phyloP scores from a whole-genome alignment of 2,113 vertebrate genomes.

The Cinclus mexicanus region DNA sequence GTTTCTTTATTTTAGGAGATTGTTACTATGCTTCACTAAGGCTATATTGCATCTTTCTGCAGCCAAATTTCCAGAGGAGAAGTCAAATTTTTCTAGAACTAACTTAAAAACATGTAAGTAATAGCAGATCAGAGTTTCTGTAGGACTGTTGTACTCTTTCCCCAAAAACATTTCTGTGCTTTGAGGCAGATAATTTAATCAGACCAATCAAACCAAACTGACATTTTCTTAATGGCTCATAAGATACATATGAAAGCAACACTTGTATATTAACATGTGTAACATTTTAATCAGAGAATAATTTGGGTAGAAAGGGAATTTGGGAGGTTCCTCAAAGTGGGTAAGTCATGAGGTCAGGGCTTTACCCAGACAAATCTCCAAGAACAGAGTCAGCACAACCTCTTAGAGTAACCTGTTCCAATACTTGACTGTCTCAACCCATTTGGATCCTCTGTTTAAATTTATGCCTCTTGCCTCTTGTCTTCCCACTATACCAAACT shows the following conservation, averaged over 20 bases:
- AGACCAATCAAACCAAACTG: not conserved
- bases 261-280: fast-evolving
- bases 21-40: not conserved
- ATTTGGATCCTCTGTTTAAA: not conserved
- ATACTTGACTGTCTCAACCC: not conserved
- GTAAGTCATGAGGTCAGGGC: not conserved
- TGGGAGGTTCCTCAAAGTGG: not conserved
- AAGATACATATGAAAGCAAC: not conserved
- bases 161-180: not conserved
- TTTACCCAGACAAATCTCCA: not conserved
- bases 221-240: not conserved
- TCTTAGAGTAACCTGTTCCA: not conserved
- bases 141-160: not conserved
- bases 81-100: not conserved
- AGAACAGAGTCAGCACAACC: not conserved
- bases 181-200: not conserved
- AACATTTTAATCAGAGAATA: not conserved
- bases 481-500: not conserved
- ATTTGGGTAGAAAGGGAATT: not conserved
- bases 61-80: not conserved
- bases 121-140: not conserved
- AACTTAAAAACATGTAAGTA: not conserved
- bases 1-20: not conserved
- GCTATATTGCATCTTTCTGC: not conserved
- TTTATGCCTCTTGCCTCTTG: not conserved